Percentiles rank a stretch among this genome's conserved stretches.
Conservation (phyloP, 2,113 vertebrate species). For the Drymodes brunneopygia region DNA sequence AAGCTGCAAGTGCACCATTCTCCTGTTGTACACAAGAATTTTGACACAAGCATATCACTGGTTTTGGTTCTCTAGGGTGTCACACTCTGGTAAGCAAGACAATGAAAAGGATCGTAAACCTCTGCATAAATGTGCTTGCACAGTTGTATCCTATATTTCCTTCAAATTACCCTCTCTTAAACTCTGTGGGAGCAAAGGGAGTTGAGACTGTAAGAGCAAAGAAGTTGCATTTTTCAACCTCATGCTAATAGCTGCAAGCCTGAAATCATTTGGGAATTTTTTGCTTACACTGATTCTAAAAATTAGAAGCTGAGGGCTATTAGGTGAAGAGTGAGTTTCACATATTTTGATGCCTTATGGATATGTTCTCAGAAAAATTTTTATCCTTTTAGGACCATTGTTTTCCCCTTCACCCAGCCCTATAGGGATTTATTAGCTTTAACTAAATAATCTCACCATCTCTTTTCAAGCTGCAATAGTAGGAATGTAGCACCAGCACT, state of each 20-base stretch:
- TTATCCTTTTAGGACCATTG: not conserved
- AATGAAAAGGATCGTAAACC: not conserved
- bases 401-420: not conserved
- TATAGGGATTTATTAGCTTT: not conserved
- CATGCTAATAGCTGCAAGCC: not conserved
- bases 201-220: not conserved
- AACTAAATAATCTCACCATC: not conserved
- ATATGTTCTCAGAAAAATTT: not conserved
- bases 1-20: not conserved
- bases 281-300: not conserved
- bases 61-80: not conserved
- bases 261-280: not conserved
- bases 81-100: not conserved
- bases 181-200: not conserved
- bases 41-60: not conserved
- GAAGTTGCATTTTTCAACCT: not conserved
- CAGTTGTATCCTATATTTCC: not conserved
- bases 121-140: not conserved
- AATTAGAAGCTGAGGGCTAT: not conserved
- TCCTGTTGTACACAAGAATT: not conserved
- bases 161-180: not conserved
- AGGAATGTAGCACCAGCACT: not conserved
- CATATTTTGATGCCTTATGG: not conserved
- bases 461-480: not conserved
- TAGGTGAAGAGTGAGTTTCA: not conserved